phyloP scores from a whole-genome alignment of 2,888 invertebrate species.

The Tryphoninae sp. region DNA sequence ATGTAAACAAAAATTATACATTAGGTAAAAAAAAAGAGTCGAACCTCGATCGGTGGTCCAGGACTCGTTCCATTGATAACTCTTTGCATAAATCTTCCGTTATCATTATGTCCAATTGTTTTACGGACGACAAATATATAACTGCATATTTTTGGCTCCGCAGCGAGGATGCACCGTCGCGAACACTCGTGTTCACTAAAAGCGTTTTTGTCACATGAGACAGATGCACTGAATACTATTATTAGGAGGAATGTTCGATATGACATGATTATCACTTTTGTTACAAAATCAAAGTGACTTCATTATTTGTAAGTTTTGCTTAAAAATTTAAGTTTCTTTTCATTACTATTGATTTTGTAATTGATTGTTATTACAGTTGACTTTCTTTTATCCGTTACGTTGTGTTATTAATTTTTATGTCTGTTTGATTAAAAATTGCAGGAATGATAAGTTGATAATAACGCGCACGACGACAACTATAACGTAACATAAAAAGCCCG shows the following conservation, averaged over 20 bases:
- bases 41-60: slow-evolving; percentile 75
- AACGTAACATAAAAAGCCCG: no score
- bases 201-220: neutral
- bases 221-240: neutral
- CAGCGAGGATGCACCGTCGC: slow-evolving; percentile 67
- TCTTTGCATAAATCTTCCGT: slow-evolving; percentile 7
- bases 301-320: neutral
- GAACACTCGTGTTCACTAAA: slow-evolving; percentile 65
- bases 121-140: slow-evolving; percentile 70
- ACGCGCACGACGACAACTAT: no score
- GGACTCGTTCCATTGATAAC: slow-evolving; percentile 73
- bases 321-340: neutral
- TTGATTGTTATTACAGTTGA: no score
- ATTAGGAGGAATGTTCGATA: neutral
- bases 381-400: no score
- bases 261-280: neutral
- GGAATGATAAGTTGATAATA: no score
- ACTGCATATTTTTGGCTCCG: slow-evolving; percentile 66
- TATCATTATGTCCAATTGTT: slow-evolving; percentile 17
- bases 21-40: slow-evolving; percentile 1
- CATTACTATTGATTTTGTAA: no score
- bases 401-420: no score
- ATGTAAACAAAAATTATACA: neutral
- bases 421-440: no score
- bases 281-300: neutral